Evolutionary conservation across 2,113 vertebrate species (phyloP), one percentile per base, ranked within the genome.

Genomic region (Vidua chalybeata): DNA sequence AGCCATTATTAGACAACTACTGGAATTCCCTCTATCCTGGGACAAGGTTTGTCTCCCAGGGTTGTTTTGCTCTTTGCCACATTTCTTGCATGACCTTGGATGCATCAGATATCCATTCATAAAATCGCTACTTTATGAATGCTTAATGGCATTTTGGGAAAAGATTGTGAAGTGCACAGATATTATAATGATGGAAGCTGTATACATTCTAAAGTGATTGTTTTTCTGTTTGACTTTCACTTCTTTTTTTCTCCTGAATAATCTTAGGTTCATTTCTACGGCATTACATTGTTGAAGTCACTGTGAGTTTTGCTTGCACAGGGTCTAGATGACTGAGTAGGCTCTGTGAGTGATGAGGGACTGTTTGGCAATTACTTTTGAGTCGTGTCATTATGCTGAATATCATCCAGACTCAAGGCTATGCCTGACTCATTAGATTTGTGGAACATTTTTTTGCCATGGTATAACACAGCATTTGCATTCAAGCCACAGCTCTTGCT

Each of bases 371-470:
- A 94, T 92, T 92, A 96, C 79, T 95, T 95, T 80, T 90, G 87
- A 93, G 75, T 68, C 15, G 1, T 81, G 79, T 83, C 78, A 88
- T 91, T 93, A 91, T 90, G 72, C 93, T 94, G 89, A 97, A 81
- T 89, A 94, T 75, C 87, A 78, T 95, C 72, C 84, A 95, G 92
- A 93, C 61, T 93, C 93, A 94, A 95, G 89, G 87, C 93, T 93
- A 80, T 4, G 3, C 83, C 87, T 94, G 81, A 94, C 75, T 97
- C 79, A 76, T 87, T 94, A 92, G 77, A 95, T 93, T 87, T 85
- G 69, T 91, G 58, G 75, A 90, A 69, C 15, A 1, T 55, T 75
- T 59, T 89, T 94, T 92, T 91, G 26, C 46, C 30, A 22, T 63
- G 30, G 52, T 72, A 76, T 76, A 91, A 89, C 8, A 0, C 54